Base-by-base conservation (phyloP, 2,797 vertebrate genomes). In the Ciconia nigra region DNA sequence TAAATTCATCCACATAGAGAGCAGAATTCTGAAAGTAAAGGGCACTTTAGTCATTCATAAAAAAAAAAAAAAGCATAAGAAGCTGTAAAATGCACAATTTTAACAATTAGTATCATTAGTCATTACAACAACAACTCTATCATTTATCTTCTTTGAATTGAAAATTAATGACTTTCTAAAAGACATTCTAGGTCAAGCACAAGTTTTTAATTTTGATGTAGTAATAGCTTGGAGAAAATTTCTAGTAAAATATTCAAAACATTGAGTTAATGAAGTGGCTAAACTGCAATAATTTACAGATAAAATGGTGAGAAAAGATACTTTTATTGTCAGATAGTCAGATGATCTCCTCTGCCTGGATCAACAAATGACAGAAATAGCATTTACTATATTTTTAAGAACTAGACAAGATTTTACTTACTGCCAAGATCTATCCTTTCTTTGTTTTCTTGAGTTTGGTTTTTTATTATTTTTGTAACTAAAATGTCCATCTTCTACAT, bases 151-250 rank as follows among this genome's bases (percentile, higher is more conserved):
- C 33, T 93, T 93, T 52, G 25, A 76, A 70, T 16, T 78, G n/a
- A 88, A 93, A 84, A 91, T 79, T 88, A 93, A 96, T 91, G 29
- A 76, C 54, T 87, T 95, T 69, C 39, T 84, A 82, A 88, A 91
- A 88, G 76, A 41, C 31, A n/a, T 58, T 79, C 28, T 77, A 70
- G 70, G 62, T 90, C 73, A 96, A 94, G 58, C 29, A 29, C 46
- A 55, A 82, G 46, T n/a, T 94, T 83, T 94, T 84, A 65, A 84
- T 88, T 95, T 94, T 90, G 44, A 44, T 71, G 63, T 29, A 67
- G 41, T 5, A 90, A 84, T 87, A 76, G 47, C 66, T 92, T 20
- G n/a, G 51, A 90, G 77, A 87, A 87, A 92, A 79, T 39, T 82
- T 74, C 19, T 67, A 52, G 26, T 84, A 73, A 93, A 89, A 70